Conservation (phyloP, 2,113 vertebrate species). For the Hippocampus comes region DNA sequence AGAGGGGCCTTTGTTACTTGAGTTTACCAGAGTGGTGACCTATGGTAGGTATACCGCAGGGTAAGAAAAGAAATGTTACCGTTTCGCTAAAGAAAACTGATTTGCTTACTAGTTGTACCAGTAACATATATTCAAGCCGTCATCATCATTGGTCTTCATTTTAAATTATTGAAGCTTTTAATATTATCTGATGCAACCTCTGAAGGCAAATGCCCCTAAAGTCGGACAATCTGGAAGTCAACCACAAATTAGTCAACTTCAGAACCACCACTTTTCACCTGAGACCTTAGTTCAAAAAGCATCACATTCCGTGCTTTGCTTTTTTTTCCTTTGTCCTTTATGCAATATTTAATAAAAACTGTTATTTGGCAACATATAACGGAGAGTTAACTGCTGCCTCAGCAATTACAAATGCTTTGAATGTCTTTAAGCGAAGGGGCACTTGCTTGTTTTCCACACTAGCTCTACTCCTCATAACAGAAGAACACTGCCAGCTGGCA, state of each 20-base stretch:
- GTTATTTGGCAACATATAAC: background rate
- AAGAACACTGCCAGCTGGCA: background rate
- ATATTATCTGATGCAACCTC: background rate
- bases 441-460: background rate
- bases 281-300: too few relatives aligned
- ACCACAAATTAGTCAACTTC: too few relatives aligned
- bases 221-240: background rate
- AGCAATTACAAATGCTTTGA: background rate
- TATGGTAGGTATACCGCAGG: conserved; percentile 43
- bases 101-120: background rate
- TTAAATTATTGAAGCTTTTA: background rate
- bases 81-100: background rate
- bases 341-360: too few relatives aligned
- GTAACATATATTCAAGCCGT: background rate
- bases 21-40: conserved; percentile 97
- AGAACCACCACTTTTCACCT: too few relatives aligned
- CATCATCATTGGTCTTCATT: background rate
- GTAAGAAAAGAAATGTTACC: background rate
- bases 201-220: background rate
- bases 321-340: too few relatives aligned
- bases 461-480: background rate
- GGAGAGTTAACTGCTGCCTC: background rate
- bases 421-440: background rate
- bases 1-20: conserved; percentile 96
- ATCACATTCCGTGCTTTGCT: too few relatives aligned